Conservation (phyloP, 2,797 vertebrate genomes). For the Masticophis lateralis region DNA sequence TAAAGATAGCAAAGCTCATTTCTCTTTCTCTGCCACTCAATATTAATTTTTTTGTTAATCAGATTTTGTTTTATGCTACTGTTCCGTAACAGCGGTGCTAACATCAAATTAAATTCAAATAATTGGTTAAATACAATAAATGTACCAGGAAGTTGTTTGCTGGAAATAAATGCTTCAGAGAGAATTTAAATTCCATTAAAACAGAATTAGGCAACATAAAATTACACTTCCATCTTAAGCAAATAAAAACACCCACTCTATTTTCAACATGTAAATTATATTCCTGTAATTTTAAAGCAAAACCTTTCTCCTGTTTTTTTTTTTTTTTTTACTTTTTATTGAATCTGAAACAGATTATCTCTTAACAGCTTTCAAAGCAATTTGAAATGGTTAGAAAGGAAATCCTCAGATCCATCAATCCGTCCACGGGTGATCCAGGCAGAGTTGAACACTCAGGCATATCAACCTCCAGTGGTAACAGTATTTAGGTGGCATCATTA, state of each 20-base stretch:
- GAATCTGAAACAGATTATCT: not conserved
- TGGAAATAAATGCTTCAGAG: constrained; percentile 29
- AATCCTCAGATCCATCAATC: not conserved
- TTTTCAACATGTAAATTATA: not conserved
- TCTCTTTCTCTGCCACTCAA: constrained; percentile 27
- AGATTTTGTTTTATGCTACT: constrained; percentile 45
- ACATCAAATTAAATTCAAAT: constrained; percentile 41
- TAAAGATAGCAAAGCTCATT: constrained; percentile 3
- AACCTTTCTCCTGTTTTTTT: not conserved
- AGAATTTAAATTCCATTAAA: constrained; percentile 28
- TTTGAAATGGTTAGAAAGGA: not conserved
- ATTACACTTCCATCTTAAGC: constrained; percentile 42
- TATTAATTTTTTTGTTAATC: constrained; percentile 11
- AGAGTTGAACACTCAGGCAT: not conserved
- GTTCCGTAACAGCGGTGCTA: constrained; percentile 20
- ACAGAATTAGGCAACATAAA: constrained; percentile 40
- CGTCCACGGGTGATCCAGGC: not conserved
- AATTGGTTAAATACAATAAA: constrained; percentile 24
- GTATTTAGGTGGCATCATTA: no score
- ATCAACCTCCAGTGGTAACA: not conserved
- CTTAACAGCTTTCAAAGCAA: not conserved
- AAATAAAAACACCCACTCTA: not conserved
- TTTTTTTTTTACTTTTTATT: not conserved
- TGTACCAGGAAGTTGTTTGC: constrained; percentile 16
- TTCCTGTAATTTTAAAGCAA: not conserved